A percentile compares a stretch with the other conserved stretches of the same genome.
phyloP scores from a whole-genome alignment of 2,888 invertebrate species.

The Omphaloscelis lunosa region DNA sequence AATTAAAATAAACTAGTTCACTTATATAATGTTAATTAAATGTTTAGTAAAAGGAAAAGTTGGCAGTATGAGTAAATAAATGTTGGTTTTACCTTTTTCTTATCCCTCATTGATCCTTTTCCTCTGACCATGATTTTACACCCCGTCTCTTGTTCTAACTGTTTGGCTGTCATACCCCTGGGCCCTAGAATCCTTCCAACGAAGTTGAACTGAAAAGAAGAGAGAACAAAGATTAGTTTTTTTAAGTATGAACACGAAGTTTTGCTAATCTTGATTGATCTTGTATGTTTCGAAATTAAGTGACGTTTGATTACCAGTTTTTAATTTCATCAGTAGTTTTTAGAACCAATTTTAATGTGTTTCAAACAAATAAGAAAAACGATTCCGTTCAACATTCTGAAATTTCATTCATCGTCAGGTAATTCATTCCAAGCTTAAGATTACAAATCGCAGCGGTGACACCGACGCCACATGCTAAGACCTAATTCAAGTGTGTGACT shows the following conservation, averaged over 20 bases:
- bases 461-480: conserved; percentile 65
- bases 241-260: neutral
- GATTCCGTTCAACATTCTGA: conserved; percentile 10
- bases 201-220: conserved; percentile 98
- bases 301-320: neutral
- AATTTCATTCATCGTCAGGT: conserved; percentile 59
- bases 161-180: conserved; percentile 99
- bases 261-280: neutral
- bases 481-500: conserved; percentile 70
- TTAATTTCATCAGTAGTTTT: neutral
- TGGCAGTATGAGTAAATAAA: conserved; percentile 43
- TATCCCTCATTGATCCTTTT: conserved; percentile 99
- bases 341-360: neutral
- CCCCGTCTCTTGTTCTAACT: conserved; percentile 99
- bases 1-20: conserved; percentile 11
- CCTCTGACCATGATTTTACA: conserved; percentile 99
- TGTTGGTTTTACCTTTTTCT: conserved; percentile 96
- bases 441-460: conserved; percentile 63
- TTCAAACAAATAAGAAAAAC: conserved; percentile 2
- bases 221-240: conserved; percentile 60
- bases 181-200: conserved; percentile 99
- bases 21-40: conserved; percentile 9
- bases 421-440: conserved; percentile 63
- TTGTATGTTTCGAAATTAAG: neutral
- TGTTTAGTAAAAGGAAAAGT: conserved; percentile 43